A percentile compares a stretch with the other conserved stretches of the same genome.
Conservation (phyloP, 2,113 vertebrate genomes). For the Brachyhypopomus occidentalis region DNA sequence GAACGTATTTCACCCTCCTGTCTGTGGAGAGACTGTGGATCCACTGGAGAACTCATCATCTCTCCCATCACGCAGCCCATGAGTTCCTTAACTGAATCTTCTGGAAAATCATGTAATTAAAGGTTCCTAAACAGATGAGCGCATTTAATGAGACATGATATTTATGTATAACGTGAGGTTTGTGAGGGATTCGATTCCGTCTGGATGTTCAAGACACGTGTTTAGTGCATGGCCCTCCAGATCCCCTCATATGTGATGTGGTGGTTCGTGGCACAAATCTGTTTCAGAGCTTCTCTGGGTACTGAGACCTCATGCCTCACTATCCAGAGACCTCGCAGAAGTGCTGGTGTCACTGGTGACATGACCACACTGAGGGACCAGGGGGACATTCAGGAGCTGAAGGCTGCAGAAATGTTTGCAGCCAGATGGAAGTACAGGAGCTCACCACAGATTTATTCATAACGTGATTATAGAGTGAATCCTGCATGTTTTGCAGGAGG, state of each 20-base stretch:
- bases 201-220: too few relatives aligned
- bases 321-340: not conserved
- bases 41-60: not conserved
- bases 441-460: not conserved
- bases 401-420: not conserved
- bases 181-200: not conserved
- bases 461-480: not conserved
- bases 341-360: not conserved
- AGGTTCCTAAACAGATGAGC: not conserved
- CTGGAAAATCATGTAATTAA: conserved; percentile 29
- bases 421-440: not conserved
- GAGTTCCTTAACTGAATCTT: not conserved
- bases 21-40: not conserved
- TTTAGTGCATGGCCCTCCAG: too few relatives aligned
- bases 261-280: not conserved
- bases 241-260: too few relatives aligned
- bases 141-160: not conserved
- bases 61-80: not conserved
- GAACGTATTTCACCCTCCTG: too few relatives aligned
- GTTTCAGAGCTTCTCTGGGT: not conserved
- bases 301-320: not conserved
- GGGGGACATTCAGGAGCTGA: too few relatives aligned
- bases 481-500: not conserved
- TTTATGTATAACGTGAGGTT: conserved; percentile 6
- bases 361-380: not conserved